Evolutionary conservation across 2,888 invertebrate species (phyloP).

Genomic region (Podotricha telesiphe): DNA sequence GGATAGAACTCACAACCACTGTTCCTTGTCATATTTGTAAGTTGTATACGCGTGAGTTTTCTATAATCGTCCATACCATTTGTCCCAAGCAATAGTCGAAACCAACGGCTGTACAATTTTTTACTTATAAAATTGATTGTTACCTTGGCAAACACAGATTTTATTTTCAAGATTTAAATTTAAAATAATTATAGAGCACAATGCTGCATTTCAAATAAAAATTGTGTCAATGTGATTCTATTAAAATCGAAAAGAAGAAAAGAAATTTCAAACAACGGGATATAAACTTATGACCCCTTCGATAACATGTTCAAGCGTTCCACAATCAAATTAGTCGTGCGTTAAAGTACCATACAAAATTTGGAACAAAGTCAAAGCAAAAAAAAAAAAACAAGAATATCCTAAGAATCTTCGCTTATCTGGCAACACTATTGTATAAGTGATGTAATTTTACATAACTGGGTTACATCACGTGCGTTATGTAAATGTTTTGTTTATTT

Average conservation of each 20-base stretch:
- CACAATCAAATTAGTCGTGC: not conserved
- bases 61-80: no score
- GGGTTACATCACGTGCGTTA: conserved; percentile 45
- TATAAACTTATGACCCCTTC: not conserved
- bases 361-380: not conserved
- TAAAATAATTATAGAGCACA: no score
- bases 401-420: not conserved
- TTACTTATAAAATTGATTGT: no score
- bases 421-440: conserved; percentile 22
- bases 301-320: not conserved
- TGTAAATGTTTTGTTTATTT: conserved; percentile 31
- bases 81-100: no score
- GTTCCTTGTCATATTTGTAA: no score
- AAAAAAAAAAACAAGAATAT: conserved; percentile 2
- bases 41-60: no score
- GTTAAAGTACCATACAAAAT: not conserved
- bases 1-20: no score
- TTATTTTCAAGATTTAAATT: no score
- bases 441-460: conserved; percentile 51
- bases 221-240: no score
- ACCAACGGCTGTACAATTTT: no score
- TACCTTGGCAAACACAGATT: no score
- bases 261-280: not conserved
- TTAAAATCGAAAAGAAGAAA: not conserved
- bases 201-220: no score